Evolutionary conservation across 2,888 invertebrate genomes (phyloP).

Genomic region (Mystacides longicornis): DNA sequence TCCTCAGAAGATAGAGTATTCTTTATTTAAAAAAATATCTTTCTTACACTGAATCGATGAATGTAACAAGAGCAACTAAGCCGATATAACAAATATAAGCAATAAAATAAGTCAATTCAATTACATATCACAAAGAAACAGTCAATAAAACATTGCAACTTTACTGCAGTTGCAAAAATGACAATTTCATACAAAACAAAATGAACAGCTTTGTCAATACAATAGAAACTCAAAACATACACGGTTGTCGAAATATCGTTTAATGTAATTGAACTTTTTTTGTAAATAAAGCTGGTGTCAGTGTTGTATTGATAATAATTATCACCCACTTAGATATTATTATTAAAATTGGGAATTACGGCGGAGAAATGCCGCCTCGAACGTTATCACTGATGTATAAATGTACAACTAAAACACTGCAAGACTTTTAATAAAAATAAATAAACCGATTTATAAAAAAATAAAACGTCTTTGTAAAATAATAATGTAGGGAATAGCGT

Average conservation of each 20-base stretch:
- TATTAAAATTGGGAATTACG: neutral
- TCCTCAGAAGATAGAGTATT: neutral
- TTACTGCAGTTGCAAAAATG: slow-evolving; percentile 7
- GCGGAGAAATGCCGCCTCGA: neutral
- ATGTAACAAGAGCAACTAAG: neutral
- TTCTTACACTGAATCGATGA: neutral
- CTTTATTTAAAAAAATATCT: neutral
- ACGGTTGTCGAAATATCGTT: neutral
- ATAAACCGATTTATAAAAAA: neutral
- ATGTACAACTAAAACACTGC: slow-evolving; percentile 3
- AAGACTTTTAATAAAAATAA: slow-evolving; percentile 8
- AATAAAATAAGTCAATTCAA: neutral
- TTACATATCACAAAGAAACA: neutral
- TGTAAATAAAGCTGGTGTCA: neutral
- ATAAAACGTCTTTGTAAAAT: neutral
- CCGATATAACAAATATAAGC: neutral
- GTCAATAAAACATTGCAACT: slow-evolving; percentile 1
- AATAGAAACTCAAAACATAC: neutral
- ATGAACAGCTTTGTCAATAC: neutral
- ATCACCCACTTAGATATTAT: slow-evolving; percentile 13
- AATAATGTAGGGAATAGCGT: neutral
- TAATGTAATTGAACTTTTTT: neutral
- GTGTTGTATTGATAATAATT: slow-evolving; percentile 7
- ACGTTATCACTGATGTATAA: neutral
- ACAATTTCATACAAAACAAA: neutral